phyloP scores from a whole-genome alignment of 2,888 invertebrate species.

The Nymphalis c-album region DNA sequence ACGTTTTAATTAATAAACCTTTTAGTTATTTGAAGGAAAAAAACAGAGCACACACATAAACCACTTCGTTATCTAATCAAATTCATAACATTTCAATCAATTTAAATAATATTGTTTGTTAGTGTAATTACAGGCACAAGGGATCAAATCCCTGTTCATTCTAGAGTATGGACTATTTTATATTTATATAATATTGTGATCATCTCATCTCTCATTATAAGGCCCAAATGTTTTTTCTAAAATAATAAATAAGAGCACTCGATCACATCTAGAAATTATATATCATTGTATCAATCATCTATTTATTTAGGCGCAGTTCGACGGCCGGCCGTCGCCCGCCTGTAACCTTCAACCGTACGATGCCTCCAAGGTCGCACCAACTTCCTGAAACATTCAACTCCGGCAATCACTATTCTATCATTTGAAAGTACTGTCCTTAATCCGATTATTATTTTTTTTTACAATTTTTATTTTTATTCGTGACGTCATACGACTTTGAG shows the following conservation, averaged over 20 bases:
- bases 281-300: slow-evolving; percentile 32
- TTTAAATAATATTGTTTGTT: no score
- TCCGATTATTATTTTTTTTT: neutral
- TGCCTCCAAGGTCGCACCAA: slow-evolving; percentile 55
- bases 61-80: no score
- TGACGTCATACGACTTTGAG: neutral
- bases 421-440: neutral
- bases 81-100: no score
- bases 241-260: no score
- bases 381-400: slow-evolving; percentile 45
- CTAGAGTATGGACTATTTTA: no score
- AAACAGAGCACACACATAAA: no score
- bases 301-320: slow-evolving; percentile 65
- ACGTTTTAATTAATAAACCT: neutral
- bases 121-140: no score
- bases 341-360: slow-evolving; percentile 63
- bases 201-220: no score
- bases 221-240: neutral
- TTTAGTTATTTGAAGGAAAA: no score
- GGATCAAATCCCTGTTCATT: no score
- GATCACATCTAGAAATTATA: neutral
- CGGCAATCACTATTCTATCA: neutral
- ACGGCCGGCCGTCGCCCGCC: slow-evolving; percentile 60
- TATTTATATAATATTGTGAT: no score
- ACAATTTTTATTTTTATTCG: neutral